Percentiles rank a stretch among this genome's conserved stretches.
Evolutionary conservation across 2,113 vertebrate genomes (phyloP).

Genomic region (Nannospalax galili): DNA sequence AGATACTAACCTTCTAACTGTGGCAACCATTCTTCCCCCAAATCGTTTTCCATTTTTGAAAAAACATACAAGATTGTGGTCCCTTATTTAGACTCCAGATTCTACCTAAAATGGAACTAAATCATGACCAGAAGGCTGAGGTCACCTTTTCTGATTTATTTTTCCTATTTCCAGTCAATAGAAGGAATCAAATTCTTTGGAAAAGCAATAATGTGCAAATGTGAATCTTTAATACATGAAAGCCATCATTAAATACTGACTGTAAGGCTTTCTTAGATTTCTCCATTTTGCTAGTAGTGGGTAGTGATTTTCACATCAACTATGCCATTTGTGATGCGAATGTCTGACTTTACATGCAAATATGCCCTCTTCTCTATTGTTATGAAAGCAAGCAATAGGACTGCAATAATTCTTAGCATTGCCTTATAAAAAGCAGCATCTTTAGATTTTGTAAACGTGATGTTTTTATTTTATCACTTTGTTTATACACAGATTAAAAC

Average conservation of each 20-base stretch:
- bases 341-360: not conserved
- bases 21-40: conserved; percentile 46
- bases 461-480: conserved; percentile 81
- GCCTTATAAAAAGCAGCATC: conserved; percentile 71
- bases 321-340: conserved; percentile 19
- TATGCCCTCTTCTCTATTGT: conserved; percentile 66
- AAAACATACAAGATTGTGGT: conserved; percentile 25
- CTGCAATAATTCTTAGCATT: conserved; percentile 55
- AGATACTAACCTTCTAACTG: not conserved
- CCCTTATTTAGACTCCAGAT: conserved; percentile 23
- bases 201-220: conserved; percentile 47
- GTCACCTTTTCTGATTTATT: conserved; percentile 11
- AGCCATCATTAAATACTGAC: conserved; percentile 9
- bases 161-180: not conserved
- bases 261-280: not conserved
- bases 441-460: conserved; percentile 67
- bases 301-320: conserved; percentile 54
- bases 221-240: conserved; percentile 42
- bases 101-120: not conserved
- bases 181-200: not conserved
- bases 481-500: conserved; percentile 85
- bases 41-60: conserved; percentile 51
- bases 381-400: conserved; percentile 48
- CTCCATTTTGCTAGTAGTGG: not conserved
- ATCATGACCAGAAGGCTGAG: not conserved